These are phyloP conservation scores for Drosophila prosaltans DNA, from an alignment of 1,140 invertebrate species.

Conservation along the genomic window DNA sequence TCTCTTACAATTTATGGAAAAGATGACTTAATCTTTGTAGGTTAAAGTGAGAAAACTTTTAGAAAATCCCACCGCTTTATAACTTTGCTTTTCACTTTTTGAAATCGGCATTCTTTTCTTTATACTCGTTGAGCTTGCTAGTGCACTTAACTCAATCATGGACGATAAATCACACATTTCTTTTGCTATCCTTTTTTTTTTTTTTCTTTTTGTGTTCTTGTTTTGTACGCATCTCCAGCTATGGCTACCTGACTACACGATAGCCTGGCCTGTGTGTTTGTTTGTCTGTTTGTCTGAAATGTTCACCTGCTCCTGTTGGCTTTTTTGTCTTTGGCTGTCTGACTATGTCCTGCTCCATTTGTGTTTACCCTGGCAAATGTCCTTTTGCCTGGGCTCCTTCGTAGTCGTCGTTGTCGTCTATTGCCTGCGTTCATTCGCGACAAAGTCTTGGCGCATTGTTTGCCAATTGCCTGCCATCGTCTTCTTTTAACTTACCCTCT, in stretches of 20 bases:
- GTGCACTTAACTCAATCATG: slow-evolving; percentile 9
- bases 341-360: slow-evolving; percentile 35
- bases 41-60: neutral
- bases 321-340: slow-evolving; percentile 25
- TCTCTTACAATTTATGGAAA: neutral
- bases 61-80: neutral
- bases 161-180: slow-evolving; percentile 1
- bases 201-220: neutral
- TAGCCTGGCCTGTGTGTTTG: neutral
- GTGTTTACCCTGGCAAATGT: slow-evolving; percentile 39
- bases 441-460: slow-evolving; percentile 76
- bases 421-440: slow-evolving; percentile 59
- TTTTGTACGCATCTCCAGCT: slow-evolving; percentile 5
- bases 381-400: slow-evolving; percentile 23
- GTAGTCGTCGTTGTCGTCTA: slow-evolving; percentile 1
- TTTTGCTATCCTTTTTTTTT: neutral
- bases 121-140: neutral
- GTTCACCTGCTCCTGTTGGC: slow-evolving; percentile 13
- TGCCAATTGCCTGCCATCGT: slow-evolving; percentile 60
- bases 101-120: neutral
- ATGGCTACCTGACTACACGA: neutral
- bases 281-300: slow-evolving; percentile 10
- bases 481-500: neutral
- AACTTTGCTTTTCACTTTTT: neutral
- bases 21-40: neutral